A percentile compares a stretch with the other conserved stretches of the same genome.
Evolutionary conservation across 2,797 vertebrate genomes (phyloP).

Genomic region (Monodelphis domestica): DNA sequence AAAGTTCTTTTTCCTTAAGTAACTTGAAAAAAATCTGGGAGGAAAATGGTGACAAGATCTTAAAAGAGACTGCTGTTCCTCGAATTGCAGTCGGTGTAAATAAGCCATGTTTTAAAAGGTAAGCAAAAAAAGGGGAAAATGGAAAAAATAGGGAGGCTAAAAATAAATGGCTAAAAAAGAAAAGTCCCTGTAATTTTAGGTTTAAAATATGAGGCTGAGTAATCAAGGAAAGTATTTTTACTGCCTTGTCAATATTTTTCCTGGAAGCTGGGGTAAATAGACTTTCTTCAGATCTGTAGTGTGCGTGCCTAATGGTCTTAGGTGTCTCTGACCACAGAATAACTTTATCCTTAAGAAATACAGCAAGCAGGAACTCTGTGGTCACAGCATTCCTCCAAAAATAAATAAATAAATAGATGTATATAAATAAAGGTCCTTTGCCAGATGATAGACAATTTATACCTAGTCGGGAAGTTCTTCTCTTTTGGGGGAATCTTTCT

Average conservation of each 20-base stretch:
- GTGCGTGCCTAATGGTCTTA: conserved; percentile 84
- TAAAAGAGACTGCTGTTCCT: conserved; percentile 60
- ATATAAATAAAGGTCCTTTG: conserved; percentile 56
- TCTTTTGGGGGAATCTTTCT: conserved; percentile 70
- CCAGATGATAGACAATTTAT: conserved; percentile 79
- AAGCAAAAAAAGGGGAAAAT: conserved; percentile 69
- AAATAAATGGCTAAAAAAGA: conserved; percentile 86
- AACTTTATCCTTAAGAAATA: conserved; percentile 86
- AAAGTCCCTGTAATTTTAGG: conserved; percentile 88
- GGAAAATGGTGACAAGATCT: neutral
- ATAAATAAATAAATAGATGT: conserved; percentile 52
- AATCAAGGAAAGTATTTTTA: conserved; percentile 90
- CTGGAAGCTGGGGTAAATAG: conserved; percentile 86
- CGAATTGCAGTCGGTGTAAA: conserved; percentile 78
- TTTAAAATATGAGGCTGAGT: conserved; percentile 86
- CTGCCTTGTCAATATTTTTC: conserved; percentile 90
- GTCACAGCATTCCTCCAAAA: conserved; percentile 82
- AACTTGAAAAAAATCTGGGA: conserved; percentile 57
- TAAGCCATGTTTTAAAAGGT: conserved; percentile 77
- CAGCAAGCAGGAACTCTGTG: conserved; percentile 87
- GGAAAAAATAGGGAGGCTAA: conserved; percentile 83
- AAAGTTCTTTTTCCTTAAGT: conserved; percentile 60
- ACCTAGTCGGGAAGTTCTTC: conserved; percentile 75
- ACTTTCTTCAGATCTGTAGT: conserved; percentile 85
- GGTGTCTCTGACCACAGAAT: conserved; percentile 86